Percentiles rank a stretch among this genome's conserved stretches.
These are phyloP conservation scores for Drosophila siamana DNA, from an alignment of 2,888 invertebrate species.

Conservation along the genomic window DNA sequence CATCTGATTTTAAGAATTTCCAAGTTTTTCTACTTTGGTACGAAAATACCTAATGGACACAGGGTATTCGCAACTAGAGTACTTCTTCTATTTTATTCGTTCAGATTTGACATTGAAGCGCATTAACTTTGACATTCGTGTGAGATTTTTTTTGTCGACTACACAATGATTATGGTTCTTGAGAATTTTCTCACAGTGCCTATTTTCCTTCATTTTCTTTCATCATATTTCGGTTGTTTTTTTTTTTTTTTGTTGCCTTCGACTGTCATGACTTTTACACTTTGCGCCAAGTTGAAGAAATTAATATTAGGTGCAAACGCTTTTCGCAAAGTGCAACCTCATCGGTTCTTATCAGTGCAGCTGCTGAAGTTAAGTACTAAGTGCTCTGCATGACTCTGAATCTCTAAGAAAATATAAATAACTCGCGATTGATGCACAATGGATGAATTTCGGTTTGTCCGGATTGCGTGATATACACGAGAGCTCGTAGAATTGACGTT, in stretches of 20 bases:
- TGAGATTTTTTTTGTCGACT: slow-evolving; percentile 31
- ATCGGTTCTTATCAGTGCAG: slow-evolving; percentile 71
- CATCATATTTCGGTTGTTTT: background rate
- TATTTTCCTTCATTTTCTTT: background rate
- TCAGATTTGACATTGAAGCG: slow-evolving; percentile 65
- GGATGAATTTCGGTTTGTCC: slow-evolving; percentile 3
- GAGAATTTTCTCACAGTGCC: slow-evolving; percentile 30
- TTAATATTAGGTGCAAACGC: slow-evolving; percentile 62
- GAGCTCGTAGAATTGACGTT: background rate
- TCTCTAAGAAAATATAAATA: slow-evolving; percentile 31
- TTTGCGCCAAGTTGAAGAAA: slow-evolving; percentile 65
- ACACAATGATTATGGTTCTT: slow-evolving; percentile 71
- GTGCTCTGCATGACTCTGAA: slow-evolving; percentile 63
- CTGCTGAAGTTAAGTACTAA: slow-evolving; percentile 59
- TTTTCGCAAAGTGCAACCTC: slow-evolving; percentile 61
- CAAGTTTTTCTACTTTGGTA: no score
- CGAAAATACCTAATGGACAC: background rate
- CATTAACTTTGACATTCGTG: slow-evolving; percentile 73
- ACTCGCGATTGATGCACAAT: slow-evolving; percentile 39
- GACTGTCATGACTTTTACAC: slow-evolving; percentile 73
- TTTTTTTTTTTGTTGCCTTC: background rate
- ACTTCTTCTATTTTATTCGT: slow-evolving; percentile 12
- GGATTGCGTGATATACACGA: slow-evolving; percentile 14
- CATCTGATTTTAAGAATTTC: no score
- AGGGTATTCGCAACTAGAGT: background rate